phyloP scores from a whole-genome alignment of 1,140 invertebrate species.

The Augochlora pura region DNA sequence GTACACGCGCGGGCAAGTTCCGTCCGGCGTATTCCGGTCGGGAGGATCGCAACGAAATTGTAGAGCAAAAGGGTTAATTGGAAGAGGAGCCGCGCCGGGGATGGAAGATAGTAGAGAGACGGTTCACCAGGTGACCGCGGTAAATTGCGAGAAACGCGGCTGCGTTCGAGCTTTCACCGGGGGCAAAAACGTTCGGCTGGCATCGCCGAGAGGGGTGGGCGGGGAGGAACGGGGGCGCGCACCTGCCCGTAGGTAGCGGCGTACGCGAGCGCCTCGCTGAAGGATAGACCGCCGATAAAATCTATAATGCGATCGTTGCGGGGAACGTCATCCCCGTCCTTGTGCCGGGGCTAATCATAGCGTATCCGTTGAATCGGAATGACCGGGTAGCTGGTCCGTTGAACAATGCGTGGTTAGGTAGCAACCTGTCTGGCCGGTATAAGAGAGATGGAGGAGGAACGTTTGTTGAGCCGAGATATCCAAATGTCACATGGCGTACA shows the following conservation, averaged over 20 bases:
- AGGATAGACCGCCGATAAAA: conserved; percentile 27
- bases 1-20: too few species aligned
- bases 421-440: too few species aligned
- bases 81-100: conserved; percentile 1
- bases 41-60: too few species aligned
- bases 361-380: conserved; percentile 28
- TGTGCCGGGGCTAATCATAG: conserved; percentile 32
- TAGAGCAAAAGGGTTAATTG: conserved; percentile 17
- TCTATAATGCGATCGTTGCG: conserved; percentile 3
- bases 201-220: background rate
- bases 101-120: background rate
- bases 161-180: conserved; percentile 32
- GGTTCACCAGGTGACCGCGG: conserved; percentile 35
- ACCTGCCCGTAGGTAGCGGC: conserved; percentile 32
- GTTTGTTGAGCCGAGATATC: conserved; percentile 18
- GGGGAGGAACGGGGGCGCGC: background rate
- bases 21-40: too few species aligned
- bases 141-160: conserved; percentile 26
- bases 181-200: conserved; percentile 9
- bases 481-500: too few species aligned
- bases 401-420: too few species aligned
- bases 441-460: too few species aligned
- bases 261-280: conserved; percentile 4
- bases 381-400: conserved; percentile 19
- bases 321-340: conserved; percentile 18